These are phyloP conservation scores for Microctonus aethiopoides DNA, from an alignment of 2,888 invertebrate species.

Conservation along the genomic window DNA sequence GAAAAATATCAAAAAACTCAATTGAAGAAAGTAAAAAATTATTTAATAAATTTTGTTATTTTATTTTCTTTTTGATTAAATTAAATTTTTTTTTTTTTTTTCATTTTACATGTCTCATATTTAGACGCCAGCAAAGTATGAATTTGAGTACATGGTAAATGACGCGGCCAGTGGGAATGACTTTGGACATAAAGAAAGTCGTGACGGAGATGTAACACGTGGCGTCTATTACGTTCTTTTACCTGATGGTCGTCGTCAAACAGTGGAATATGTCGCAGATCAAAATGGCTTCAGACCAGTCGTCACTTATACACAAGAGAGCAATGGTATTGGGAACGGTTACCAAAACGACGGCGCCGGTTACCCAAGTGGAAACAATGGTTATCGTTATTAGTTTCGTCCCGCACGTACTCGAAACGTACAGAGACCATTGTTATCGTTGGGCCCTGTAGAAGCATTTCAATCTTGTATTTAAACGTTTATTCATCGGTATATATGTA, in stretches of 20 bases:
- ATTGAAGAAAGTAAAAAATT: neutral
- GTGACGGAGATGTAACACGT: conserved; percentile 64
- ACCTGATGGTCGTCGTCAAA: conserved; percentile 68
- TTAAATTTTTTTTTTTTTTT: neutral
- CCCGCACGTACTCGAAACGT: conserved; percentile 13
- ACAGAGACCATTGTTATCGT: neutral
- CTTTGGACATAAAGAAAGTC: conserved; percentile 66
- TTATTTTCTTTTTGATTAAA: too few species aligned
- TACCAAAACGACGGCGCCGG: conserved; percentile 40
- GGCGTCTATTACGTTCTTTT: conserved; percentile 66
- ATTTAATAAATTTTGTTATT: neutral
- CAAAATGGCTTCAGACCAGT: conserved; percentile 76
- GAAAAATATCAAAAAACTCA: neutral
- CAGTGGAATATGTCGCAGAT: conserved; percentile 78
- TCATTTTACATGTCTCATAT: neutral
- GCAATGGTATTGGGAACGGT: conserved; percentile 45
- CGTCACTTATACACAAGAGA: conserved; percentile 74
- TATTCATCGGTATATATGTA: too few species aligned
- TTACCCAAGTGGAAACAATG: conserved; percentile 44
- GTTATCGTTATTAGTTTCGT: conserved; percentile 46
- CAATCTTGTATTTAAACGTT: neutral
- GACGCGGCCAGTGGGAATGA: conserved; percentile 63
- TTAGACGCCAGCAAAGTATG: conserved; percentile 66
- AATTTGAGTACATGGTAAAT: conserved; percentile 66
- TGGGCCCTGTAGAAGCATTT: neutral